Conservation (phyloP, 2,113 vertebrate genomes). For the Sebastes schlegelii region DNA sequence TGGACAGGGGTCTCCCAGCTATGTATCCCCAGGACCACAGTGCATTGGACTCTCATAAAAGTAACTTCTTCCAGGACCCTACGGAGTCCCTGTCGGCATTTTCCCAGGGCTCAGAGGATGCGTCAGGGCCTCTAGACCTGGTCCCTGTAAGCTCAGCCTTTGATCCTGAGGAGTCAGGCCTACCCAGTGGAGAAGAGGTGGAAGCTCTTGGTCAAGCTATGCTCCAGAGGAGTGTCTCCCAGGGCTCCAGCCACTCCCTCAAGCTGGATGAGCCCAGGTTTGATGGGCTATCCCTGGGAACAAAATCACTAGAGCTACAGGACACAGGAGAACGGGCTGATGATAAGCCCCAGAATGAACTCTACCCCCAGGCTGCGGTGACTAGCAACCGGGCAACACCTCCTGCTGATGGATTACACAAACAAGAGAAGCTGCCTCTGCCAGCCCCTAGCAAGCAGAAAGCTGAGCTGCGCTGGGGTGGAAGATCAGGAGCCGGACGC, state of each 20-base stretch:
- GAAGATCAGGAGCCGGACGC: conserved; percentile 87
- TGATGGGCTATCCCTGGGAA: conserved; percentile 81
- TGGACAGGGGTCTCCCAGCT: conserved; percentile 81
- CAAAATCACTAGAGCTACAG: conserved; percentile 84
- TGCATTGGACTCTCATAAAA: conserved; percentile 89
- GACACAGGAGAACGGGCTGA: conserved; percentile 87
- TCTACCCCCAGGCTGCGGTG: conserved; percentile 78
- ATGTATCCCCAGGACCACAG: conserved; percentile 88
- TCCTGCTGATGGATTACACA: conserved; percentile 84
- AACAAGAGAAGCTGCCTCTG: conserved; percentile 89
- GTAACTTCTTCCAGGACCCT: conserved; percentile 89
- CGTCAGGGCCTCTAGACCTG: conserved; percentile 81
- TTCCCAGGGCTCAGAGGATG: conserved; percentile 87
- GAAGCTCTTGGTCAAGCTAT: conserved; percentile 84
- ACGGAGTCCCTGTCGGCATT: conserved; percentile 87
- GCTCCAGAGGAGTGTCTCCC: conserved; percentile 91
- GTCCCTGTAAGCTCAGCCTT: conserved; percentile 79
- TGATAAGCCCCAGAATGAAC: conserved; percentile 90
- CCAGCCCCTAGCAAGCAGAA: conserved; percentile 88
- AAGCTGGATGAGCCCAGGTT: conserved; percentile 91
- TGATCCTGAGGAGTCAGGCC: conserved; percentile 84
- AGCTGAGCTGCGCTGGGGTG: conserved; percentile 95
- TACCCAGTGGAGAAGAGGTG: conserved; percentile 87
- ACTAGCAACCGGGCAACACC: conserved; percentile 81
- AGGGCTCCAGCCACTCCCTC: conserved; percentile 89